Conservation (phyloP, 2,888 invertebrate genomes). For the Pheosia gnoma region DNA sequence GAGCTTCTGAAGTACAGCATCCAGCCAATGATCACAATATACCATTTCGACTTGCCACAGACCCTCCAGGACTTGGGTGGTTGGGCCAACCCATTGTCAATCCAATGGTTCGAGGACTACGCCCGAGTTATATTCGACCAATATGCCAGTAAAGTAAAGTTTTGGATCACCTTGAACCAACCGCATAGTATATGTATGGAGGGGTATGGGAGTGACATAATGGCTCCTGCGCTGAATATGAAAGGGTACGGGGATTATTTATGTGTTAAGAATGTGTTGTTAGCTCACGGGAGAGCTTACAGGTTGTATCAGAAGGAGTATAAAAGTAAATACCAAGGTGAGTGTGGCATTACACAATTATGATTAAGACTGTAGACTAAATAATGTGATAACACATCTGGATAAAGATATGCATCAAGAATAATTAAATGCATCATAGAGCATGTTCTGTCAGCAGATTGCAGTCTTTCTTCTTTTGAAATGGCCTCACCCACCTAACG, state of each 20-base stretch:
- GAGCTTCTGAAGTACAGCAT: constrained; percentile 66
- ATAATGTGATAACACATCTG: no score
- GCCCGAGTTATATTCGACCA: constrained; percentile 67
- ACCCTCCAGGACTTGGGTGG: constrained; percentile 65
- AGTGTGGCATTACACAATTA: constrained; percentile 6
- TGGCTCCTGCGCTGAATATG: constrained; percentile 63
- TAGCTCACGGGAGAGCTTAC: constrained; percentile 85
- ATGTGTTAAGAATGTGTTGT: constrained; percentile 78
- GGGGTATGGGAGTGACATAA: constrained; percentile 68
- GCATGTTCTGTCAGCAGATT: no score
- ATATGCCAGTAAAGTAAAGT: constrained; percentile 77
- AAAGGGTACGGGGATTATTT: constrained; percentile 78
- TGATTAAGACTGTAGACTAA: no score
- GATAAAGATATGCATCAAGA: no score
- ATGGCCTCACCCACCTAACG: no score
- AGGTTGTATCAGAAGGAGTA: constrained; percentile 68
- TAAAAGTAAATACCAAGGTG: constrained; percentile 60
- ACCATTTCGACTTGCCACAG: constrained; percentile 69
- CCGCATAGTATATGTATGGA: constrained; percentile 71
- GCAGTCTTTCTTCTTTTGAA: no score
- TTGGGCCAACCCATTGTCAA: constrained; percentile 57
- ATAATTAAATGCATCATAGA: no score
- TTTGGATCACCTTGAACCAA: constrained; percentile 86
- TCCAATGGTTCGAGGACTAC: constrained; percentile 77
- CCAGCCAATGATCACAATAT: constrained; percentile 63